Evolutionary conservation across 2,113 vertebrate species (phyloP).

Genomic region (Paramormyrops kingsleyae): DNA sequence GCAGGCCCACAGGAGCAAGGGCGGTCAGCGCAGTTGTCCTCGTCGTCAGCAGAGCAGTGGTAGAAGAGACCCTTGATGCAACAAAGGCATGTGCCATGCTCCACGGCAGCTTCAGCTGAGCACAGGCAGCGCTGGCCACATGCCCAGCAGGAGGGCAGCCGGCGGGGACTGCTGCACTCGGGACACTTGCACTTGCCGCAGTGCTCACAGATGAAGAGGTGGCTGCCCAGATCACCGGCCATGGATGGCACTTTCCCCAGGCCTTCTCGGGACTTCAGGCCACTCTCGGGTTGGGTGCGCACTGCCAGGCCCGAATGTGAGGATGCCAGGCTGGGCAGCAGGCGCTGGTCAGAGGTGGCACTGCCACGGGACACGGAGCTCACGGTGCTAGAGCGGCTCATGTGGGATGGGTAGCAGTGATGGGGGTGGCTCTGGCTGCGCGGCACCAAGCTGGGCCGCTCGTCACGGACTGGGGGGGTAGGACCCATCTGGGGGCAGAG

Average conservation of each 20-base stretch:
- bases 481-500: conserved; percentile 65
- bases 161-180: conserved; percentile 76
- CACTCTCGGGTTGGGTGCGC: conserved; percentile 75
- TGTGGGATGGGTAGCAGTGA: conserved; percentile 66
- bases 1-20: conserved; percentile 83
- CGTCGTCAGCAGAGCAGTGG: conserved; percentile 95
- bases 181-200: conserved; percentile 88
- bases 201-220: conserved; percentile 83
- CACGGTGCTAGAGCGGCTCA: conserved; percentile 91
- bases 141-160: conserved; percentile 88
- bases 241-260: conserved; percentile 64
- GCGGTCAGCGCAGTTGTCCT: conserved; percentile 92
- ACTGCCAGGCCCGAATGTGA: conserved; percentile 74
- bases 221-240: conserved; percentile 54
- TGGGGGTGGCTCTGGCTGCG: conserved; percentile 82
- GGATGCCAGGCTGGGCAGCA: conserved; percentile 74
- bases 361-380: conserved; percentile 91
- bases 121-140: conserved; percentile 91
- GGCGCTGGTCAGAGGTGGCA: conserved; percentile 85
- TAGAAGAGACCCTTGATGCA: conserved; percentile 95
- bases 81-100: conserved; percentile 90
- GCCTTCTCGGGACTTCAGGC: conserved; percentile 65
- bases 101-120: conserved; percentile 80
- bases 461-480: conserved; percentile 58
- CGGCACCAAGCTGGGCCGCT: conserved; percentile 50